A percentile compares a stretch with the other conserved stretches of the same genome.
These are phyloP conservation scores for Gonatopus flavifemur DNA, from an alignment of 1,140 invertebrate genomes.

Conservation along the genomic window DNA sequence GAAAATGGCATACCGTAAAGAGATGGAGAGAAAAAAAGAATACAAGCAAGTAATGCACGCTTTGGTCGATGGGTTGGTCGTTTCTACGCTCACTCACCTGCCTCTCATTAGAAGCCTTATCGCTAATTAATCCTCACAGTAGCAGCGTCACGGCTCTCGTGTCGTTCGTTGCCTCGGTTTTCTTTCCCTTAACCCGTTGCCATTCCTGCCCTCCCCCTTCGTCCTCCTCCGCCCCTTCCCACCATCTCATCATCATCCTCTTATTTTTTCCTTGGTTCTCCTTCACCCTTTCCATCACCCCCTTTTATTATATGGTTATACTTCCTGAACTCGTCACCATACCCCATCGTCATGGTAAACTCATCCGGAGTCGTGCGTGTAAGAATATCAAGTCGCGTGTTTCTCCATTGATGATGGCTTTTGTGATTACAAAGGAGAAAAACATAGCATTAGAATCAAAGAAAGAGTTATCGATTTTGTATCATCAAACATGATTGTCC, in stretches of 20 bases:
- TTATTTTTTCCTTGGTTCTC: too few species aligned
- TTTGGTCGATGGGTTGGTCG: neutral
- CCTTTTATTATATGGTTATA: constrained; percentile 33
- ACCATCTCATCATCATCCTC: constrained; percentile 6
- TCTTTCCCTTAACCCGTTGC: constrained; percentile 2
- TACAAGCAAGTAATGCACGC: too few species aligned
- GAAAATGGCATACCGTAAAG: too few species aligned
- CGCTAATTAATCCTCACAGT: constrained; percentile 58
- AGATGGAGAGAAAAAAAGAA: too few species aligned
- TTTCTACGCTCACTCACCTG: constrained; percentile 46
- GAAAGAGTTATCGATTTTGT: too few species aligned
- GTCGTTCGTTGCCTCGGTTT: constrained; percentile 45
- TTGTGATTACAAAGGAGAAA: too few species aligned
- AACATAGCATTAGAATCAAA: too few species aligned
- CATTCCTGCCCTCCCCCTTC: neutral
- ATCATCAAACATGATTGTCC: too few species aligned
- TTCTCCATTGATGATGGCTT: constrained; percentile 17
- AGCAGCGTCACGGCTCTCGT: constrained; percentile 55
- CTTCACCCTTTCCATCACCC: too few species aligned
- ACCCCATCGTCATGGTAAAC: constrained; percentile 8
- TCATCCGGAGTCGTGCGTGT: constrained; percentile 16
- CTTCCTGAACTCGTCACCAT: constrained; percentile 38
- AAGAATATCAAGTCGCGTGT: constrained; percentile 19
- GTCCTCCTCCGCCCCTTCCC: constrained; percentile 16
- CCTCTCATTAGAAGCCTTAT: constrained; percentile 59